These are phyloP conservation scores for Typhlichthys subterraneus DNA, from an alignment of 2,797 vertebrate species.

Conservation along the genomic window DNA sequence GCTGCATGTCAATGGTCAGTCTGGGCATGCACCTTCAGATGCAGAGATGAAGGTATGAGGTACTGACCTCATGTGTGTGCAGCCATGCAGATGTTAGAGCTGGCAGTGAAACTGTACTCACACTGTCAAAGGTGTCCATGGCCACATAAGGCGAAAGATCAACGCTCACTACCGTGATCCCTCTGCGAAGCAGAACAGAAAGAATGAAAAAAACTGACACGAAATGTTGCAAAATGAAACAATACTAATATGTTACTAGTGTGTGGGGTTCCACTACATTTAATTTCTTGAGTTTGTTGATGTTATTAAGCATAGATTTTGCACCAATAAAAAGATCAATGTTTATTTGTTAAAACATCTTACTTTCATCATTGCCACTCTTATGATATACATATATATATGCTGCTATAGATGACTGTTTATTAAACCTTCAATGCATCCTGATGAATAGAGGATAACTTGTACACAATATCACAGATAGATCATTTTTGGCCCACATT, in stretches of 20 bases:
- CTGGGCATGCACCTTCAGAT: constrained; percentile 72
- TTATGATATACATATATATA: too few species aligned
- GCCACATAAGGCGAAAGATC: constrained; percentile 50
- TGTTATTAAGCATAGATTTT: constrained; percentile 19
- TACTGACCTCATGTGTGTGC: constrained; percentile 56
- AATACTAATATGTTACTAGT: not conserved
- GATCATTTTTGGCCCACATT: constrained; percentile 71
- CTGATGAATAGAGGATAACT: constrained; percentile 46
- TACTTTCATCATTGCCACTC: too few species aligned
- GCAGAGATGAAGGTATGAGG: constrained; percentile 65
- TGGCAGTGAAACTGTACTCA: constrained; percentile 71
- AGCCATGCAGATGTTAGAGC: constrained; percentile 37
- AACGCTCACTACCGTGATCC: constrained; percentile 42
- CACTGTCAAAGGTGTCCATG: constrained; percentile 73
- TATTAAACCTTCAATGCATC: constrained; percentile 67
- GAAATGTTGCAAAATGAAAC: constrained; percentile 23
- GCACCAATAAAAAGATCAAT: not conserved
- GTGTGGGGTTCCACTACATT: not conserved
- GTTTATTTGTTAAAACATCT: too few species aligned
- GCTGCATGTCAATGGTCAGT: constrained; percentile 80
- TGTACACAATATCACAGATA: constrained; percentile 68
- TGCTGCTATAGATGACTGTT: constrained; percentile 48
- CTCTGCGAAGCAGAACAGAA: constrained; percentile 26
- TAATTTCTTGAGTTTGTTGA: constrained; percentile 21
- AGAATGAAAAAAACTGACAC: constrained; percentile 19